A percentile compares a stretch with the other conserved stretches of the same genome.
Conservation (phyloP, 2,797 vertebrate species). For the Lutjanus campechanus region DNA sequence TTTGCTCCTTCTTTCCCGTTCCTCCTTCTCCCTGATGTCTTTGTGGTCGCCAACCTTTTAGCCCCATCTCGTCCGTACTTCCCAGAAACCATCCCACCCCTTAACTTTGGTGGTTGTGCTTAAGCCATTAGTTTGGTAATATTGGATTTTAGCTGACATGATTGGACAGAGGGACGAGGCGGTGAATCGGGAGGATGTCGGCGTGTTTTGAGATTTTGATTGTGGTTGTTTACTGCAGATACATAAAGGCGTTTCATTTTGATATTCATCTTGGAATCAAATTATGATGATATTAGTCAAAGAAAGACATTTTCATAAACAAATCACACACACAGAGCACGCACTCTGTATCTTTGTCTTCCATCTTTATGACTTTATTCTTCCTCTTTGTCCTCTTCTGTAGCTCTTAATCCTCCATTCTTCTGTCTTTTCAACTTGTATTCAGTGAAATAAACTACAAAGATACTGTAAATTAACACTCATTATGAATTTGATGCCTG, state of each 20-base stretch:
- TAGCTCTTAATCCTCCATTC: not conserved
- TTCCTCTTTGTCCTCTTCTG: not conserved
- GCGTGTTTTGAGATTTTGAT: conserved; percentile 14
- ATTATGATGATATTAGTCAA: not conserved
- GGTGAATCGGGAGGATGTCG: conserved; percentile 39
- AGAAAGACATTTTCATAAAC: conserved; percentile 6
- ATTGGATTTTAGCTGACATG: conserved; percentile 52
- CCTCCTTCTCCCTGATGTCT: conserved; percentile 27
- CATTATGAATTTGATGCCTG: too few species aligned
- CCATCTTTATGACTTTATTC: too few species aligned
- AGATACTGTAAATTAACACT: too few species aligned
- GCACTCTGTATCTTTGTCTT: not conserved
- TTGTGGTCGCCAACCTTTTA: conserved; percentile 57
- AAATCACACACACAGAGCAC: not conserved
- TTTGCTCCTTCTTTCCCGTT: conserved; percentile 20
- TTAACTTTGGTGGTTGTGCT: conserved; percentile 20
- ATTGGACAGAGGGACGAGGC: conserved; percentile 24
- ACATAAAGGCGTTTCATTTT: not conserved
- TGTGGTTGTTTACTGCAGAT: conserved; percentile 12
- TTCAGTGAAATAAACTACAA: too few species aligned
- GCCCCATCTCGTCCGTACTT: conserved; percentile 20
- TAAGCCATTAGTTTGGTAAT: conserved; percentile 53
- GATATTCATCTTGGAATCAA: conserved; percentile 2
- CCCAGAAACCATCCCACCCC: not conserved
- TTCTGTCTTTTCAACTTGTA: not conserved